phyloP scores from a whole-genome alignment of 2,113 vertebrate species.

The Malaclemys terrapin region DNA sequence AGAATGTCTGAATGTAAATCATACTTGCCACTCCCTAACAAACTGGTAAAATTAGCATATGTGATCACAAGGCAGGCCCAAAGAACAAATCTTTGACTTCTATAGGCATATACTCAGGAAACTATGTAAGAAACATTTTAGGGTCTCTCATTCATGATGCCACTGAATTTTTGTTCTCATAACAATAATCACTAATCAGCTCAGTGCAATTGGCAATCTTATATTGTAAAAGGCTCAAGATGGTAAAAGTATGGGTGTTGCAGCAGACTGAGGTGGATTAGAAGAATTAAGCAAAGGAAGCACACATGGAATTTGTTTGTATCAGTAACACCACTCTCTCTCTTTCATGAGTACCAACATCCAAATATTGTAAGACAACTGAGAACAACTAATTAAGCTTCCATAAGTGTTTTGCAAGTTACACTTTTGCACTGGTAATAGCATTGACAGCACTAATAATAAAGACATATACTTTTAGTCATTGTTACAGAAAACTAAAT shows the following conservation, averaged over 20 bases:
- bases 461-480: neutral
- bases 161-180: neutral
- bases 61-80: constrained; percentile 4
- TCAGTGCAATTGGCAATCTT: neutral
- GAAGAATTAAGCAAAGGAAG: neutral
- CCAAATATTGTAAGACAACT: neutral
- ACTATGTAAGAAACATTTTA: constrained; percentile 3
- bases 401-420: neutral
- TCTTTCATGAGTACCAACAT: neutral
- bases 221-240: neutral
- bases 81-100: constrained; percentile 12
- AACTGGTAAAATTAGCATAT: constrained; percentile 8
- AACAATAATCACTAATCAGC: constrained; percentile 18
- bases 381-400: neutral
- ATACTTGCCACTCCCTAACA: neutral
- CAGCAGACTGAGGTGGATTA: neutral
- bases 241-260: neutral
- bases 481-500: neutral
- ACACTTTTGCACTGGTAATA: neutral
- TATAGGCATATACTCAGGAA: constrained; percentile 52
- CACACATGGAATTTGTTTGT: neutral
- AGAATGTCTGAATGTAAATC: neutral
- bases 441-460: neutral
- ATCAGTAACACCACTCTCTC: neutral
- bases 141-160: constrained; percentile 25